Evolutionary conservation across 2,888 invertebrate genomes (phyloP), one percentile per base, ranked within the genome.

Genomic region (Coelopa pilipes): DNA sequence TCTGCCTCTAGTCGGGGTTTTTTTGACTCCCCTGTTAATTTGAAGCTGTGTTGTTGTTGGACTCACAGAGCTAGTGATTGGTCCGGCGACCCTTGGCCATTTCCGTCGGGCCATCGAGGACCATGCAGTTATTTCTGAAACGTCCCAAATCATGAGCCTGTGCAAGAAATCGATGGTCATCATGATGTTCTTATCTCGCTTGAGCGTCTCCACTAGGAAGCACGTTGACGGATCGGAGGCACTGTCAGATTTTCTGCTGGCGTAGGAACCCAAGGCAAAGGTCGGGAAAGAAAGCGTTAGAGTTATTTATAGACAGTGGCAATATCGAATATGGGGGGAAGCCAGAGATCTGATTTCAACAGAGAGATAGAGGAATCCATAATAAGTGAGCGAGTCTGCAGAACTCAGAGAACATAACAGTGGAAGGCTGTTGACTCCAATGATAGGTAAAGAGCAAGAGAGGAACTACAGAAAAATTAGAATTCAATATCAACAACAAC

Each of bases 231-330:
- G 95, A 95, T 79, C 92, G 92, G 87, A 97, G 91, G 63, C 94
- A 93, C 88, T 97, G 96, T 88, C 97, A 97, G 80, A 98, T 93
- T 88, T 96, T 95, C 86, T 98, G 97, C 74, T 97, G 90, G 80
- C 97, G 91, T 79, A 96, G 90, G 78, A 98, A 89, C 81, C 97
- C 98, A 7, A 1, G 12, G n/a, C 1, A 62, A 34, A 45, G n/a
- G 15, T 15, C 3, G n/a, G 34, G 15, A 13, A 7, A 34, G n/a
- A 15, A 24, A 47, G 2, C 2, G 34, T 34, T 34, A 34, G 34
- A 34, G 34, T 34, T 2, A 34, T 34, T 34, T 34, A 7, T 34
- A 4, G 34, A 34, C 34, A 34, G 7, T 34, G 2, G 34, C 4
- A 34, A 34, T 34, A 7, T 34, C 2, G 34, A 34, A 34, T 34